These are phyloP conservation scores for Noturus placidus DNA, from an alignment of 2,113 vertebrate genomes.

Conservation along the genomic window DNA sequence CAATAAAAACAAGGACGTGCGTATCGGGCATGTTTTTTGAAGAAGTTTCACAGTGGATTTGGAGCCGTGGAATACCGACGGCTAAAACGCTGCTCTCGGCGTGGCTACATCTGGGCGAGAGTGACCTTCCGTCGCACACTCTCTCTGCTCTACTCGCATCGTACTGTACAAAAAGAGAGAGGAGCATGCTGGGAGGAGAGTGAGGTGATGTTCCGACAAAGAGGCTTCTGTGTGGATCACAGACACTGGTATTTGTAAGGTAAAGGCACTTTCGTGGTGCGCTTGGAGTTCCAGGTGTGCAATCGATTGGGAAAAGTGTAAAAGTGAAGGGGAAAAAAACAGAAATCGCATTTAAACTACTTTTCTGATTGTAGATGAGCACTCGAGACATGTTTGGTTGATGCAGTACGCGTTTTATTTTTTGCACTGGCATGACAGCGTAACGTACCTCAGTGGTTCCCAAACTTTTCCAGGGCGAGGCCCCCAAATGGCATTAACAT, in stretches of 20 bases:
- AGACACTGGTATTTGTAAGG: background rate
- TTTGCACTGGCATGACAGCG: background rate
- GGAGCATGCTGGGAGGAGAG: background rate
- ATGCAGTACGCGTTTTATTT: background rate
- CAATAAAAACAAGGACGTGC: background rate
- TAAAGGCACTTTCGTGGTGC: constrained; percentile 7
- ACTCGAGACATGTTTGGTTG: background rate
- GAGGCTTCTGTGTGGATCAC: constrained; percentile 26
- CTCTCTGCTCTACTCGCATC: background rate
- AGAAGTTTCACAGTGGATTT: background rate
- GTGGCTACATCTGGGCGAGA: background rate
- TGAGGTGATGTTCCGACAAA: constrained; percentile 5
- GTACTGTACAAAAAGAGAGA: background rate
- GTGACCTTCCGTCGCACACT: background rate
- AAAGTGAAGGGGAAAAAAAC: background rate
- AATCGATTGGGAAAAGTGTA: background rate
- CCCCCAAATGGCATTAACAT: too few relatives aligned
- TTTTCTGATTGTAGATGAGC: background rate
- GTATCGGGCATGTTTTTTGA: background rate
- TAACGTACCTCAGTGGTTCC: too few relatives aligned
- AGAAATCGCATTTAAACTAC: background rate
- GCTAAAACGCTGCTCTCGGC: background rate
- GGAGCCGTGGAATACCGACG: background rate
- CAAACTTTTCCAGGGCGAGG: too few relatives aligned
- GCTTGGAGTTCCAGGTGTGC: background rate